Base-by-base conservation (phyloP, 2,888 invertebrate species). In the Temnothorax unifasciatus region DNA sequence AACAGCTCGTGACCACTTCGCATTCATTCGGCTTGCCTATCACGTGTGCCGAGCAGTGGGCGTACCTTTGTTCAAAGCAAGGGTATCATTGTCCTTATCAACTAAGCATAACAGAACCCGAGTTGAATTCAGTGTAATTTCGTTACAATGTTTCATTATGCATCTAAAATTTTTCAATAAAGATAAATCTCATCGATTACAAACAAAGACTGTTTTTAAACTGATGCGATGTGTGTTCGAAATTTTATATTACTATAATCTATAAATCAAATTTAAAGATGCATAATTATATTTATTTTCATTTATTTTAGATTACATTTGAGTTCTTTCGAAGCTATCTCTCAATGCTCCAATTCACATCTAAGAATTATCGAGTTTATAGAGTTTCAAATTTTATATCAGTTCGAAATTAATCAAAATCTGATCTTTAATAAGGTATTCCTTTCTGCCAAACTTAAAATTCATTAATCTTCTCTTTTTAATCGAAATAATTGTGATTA, bases 21-120 rank as follows among this genome's bases (percentile, higher is more conserved):
- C 71, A 61, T 84, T 86, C 47, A 47, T 64, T 61, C 59, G 61
- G 34, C 25, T 76, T 66, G 76, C 57, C 74, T 75, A 68, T 69
- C 82, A 76, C 61, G 82, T 73, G 59, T 75, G 50, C 54, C 69
- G 47, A 69, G 21, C 73, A 59, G 74, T 61, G 59, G 82, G 57
- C 44, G 64, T 63, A 44, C 29, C 54, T 63, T 66, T 82, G 64
- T 59, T 61, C 50, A 75, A 63, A 66, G 66, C 82, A 81, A 82
- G 63, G 54, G 76, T 74, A 64, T 38, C 38, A 74, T 71, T 71
- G 76, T 71, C 50, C 57, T 85, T 71, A 59, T 50, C 76, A 57
- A 57, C n/a, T 61, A 61, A 75, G 21, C 47, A 38, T 75, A 50
- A 75, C 47, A 75, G 34, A 75, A 75, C 15, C 47, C 47, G 21